Base-by-base conservation (phyloP, 2,888 invertebrate genomes). In the Hydroisotoma schaefferi region DNA sequence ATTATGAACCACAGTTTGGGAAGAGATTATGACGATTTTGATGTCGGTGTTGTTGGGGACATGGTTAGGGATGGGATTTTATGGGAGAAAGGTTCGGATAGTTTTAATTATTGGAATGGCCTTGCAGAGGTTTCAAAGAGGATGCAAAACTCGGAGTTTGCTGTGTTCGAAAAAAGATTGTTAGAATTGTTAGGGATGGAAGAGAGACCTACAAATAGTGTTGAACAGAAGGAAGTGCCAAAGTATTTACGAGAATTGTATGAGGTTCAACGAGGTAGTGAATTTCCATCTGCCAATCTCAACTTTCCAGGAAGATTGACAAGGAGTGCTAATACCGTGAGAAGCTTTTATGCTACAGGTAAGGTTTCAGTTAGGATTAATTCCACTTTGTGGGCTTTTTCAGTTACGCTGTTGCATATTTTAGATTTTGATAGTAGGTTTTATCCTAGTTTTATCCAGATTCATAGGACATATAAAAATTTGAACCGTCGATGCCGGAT, bases 341-440 rank as follows among this genome's bases (percentile, higher is more conserved):
- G 91, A 76, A 87, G 88, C 78, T 90, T 86, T 80, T 83, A 84
- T 75, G 90, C 90, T 81, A 80, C 83, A 77, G 86, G 87, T 87
- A 76, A 81, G 83, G 78, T 44, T n/a, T 47, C 10, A 29, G 8
- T 10, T n/a, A 23, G 44, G 6, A 2, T 23, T 57, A 28, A 23
- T 27, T 20, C n/a, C n/a, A n/a, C n/a, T n/a, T n/a, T n/a, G n/a
- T n/a, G n/a, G n/a, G 20, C 38, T 52, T 33, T 15, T 6, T 2
- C 37, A 6, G 12, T 25, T 48, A 5, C 6, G 26, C 5, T 8
- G 20, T 25, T 10, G 10, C 12, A 48, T 8, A n/a, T n/a, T n/a
- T n/a, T n/a, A n/a, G n/a, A n/a, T n/a, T n/a, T n/a, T n/a, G n/a
- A n/a, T n/a, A n/a, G n/a, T n/a, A n/a, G n/a, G n/a, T n/a, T n/a